Evolutionary conservation across 1,140 invertebrate species (phyloP), one percentile per base, ranked within the genome.

Genomic region (Melipona quadrifasciata): DNA sequence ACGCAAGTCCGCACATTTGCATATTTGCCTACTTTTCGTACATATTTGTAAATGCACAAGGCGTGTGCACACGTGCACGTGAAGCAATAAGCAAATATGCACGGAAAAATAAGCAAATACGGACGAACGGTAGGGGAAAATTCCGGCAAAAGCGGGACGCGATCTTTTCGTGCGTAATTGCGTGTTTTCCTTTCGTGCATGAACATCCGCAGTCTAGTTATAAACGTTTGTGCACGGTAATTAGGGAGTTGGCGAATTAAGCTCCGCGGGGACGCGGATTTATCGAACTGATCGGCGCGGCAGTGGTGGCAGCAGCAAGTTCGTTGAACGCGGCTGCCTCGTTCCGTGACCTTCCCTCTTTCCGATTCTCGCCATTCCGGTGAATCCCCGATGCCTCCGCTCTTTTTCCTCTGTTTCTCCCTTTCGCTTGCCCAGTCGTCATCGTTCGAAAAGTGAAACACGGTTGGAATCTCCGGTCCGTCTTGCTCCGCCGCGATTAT

Each of bases 211-310:
- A 47, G 39, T 47, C 39, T 47, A 47, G 39, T 47, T 47, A 47
- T 19, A 34, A 24, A 39, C 3, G 89, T 88, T 91, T 90, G 89
- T 4, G 83, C 88, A 89, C 88, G 81, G 84, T 90, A 91, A 84
- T 87, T 71, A 89, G 85, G 74, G 74, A 57, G 81, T 88, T 83
- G 83, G 76, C 86, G 58, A 87, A 89, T 87, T 86, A 86, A 85
- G 84, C 79, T 84, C 78, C 80, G 39, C 39, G 82, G 65, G 64
- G 61, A 85, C 64, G 78, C 61, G 71, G 72, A 82, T 86, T 91
- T 85, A 84, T 75, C 73, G 67, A 77, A 67, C 67, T 51, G 80
- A 86, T 84, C 67, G 21, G 47, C 71, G 67, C 70, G 75, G 65
- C 74, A 31, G 31, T 31, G n/a, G 68, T 76, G 86, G 80, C 83